Base-by-base conservation (phyloP, 2,888 invertebrate species). In the Cloeon dipterum region DNA sequence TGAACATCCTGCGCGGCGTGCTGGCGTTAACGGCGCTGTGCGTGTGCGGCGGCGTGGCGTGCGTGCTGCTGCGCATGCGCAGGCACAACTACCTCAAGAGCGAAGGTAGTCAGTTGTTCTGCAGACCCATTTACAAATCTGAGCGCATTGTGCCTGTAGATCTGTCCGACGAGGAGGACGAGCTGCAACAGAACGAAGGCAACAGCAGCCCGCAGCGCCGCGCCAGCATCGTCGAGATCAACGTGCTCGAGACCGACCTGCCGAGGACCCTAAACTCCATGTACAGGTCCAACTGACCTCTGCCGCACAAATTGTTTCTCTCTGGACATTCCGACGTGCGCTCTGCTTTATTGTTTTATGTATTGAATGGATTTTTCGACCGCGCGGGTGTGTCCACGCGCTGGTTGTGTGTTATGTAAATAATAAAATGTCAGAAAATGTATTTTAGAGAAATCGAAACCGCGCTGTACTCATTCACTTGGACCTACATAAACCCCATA, bases 211-310 rank as follows among this genome's bases (percentile, higher is more conserved):
- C 40, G 18, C 20, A 36, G 17, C n/a, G n/a, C n/a, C n/a, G 26
- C 35, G 34, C 20, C 34, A 20, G 20, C 10, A 11, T 17, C 18
- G 19, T 34, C 42, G 68, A 68, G 42, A 69, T 68, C 46, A 59
- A 62, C 43, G 66, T 65, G 21, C 52, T 69, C 44, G 69, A 70
- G 38, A 65, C 68, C 5, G 68, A 70, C 47, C 69, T 69, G 45
- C 67, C 68, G 49, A 65, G 64, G 40, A 68, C 66, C 2, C 68
- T 69, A 49, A 65, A 63, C 48, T 65, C 68, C 47, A 67, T 69
- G 50, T 65, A 67, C 26, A 21, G 33, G 5, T 33, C 36, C 29
- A 23, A 29, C 13, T 26, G 29, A 11, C 26, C 34, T 16, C 34
- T 34, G 17, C 37, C 23, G 26, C 23, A 32, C 33, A 33, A 33